These are phyloP conservation scores for Pipa parva DNA, from an alignment of 2,113 vertebrate species.

Conservation along the genomic window DNA sequence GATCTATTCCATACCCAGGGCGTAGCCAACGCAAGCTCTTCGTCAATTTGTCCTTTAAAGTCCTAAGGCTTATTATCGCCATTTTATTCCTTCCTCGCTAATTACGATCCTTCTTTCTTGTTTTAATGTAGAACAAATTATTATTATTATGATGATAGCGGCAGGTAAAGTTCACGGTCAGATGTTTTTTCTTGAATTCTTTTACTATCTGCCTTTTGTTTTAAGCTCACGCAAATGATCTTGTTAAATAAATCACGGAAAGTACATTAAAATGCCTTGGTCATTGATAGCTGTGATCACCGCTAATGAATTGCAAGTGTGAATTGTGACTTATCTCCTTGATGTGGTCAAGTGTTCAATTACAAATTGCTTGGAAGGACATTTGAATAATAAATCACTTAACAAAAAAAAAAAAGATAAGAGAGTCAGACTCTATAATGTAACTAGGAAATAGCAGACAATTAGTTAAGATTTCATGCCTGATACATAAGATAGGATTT, in stretches of 20 bases:
- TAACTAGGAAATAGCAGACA: constrained; percentile 1
- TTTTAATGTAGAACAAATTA: constrained; percentile 34
- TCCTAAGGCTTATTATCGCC: constrained; percentile 13
- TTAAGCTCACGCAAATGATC: constrained; percentile 36
- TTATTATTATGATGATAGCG: constrained; percentile 33
- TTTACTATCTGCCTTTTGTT: constrained; percentile 28
- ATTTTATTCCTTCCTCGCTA: constrained; percentile 19
- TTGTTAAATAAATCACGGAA: constrained; percentile 31
- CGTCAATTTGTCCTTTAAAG: constrained; percentile 30
- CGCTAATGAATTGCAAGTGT: constrained; percentile 38
- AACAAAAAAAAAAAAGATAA: constrained; percentile 22
- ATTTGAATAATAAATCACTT: constrained; percentile 40
- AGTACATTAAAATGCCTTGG: constrained; percentile 42
- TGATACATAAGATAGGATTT: neutral
- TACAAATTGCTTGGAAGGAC: constrained; percentile 40
- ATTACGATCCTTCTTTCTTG: constrained; percentile 24
- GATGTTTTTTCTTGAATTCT: constrained; percentile 6
- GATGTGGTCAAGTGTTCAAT: constrained; percentile 43
- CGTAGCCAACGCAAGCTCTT: neutral
- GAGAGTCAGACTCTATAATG: constrained; percentile 40
- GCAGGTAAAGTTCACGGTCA: constrained; percentile 34
- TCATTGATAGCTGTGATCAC: constrained; percentile 35
- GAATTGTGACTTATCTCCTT: constrained; percentile 43
- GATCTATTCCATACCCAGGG: constrained; percentile 1
- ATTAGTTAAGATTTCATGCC: neutral